These are phyloP conservation scores for Rhipidura dahli DNA, from an alignment of 2,113 vertebrate species.

Conservation along the genomic window DNA sequence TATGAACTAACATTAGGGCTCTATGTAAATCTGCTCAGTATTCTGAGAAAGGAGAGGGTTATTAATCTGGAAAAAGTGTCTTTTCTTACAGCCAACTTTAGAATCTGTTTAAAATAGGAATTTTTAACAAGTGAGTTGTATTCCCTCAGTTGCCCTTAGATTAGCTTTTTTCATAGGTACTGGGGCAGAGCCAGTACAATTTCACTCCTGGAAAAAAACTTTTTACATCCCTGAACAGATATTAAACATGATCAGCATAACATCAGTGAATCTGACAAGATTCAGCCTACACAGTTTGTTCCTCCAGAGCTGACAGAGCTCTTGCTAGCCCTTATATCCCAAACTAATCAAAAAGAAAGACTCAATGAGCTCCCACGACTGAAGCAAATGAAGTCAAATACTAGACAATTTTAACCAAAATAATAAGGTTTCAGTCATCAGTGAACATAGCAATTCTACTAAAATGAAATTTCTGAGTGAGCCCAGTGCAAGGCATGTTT, in stretches of 20 bases:
- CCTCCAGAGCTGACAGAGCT: not conserved
- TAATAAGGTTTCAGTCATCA: conserved; percentile 19
- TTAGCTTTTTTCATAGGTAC: conserved; percentile 16
- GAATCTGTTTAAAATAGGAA: conserved; percentile 21
- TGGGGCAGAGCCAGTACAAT: not conserved
- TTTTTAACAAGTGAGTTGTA: conserved; percentile 42
- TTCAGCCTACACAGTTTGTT: conserved; percentile 39
- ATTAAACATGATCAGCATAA: conserved; percentile 54
- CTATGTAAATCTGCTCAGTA: conserved; percentile 16
- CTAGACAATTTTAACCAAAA: not conserved
- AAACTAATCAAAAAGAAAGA: conserved; percentile 28
- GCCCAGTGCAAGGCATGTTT: not conserved
- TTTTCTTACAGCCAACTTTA: not conserved
- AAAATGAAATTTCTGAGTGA: not conserved
- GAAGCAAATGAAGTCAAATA: conserved; percentile 7
- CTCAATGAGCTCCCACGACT: not conserved
- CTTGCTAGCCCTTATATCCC: conserved; percentile 13
- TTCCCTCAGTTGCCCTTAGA: conserved; percentile 34
- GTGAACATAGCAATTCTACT: not conserved
- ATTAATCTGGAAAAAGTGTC: conserved; percentile 38
- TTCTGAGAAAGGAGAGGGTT: conserved; percentile 14
- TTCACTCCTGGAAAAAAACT: conserved; percentile 26
- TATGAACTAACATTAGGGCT: conserved; percentile 35
- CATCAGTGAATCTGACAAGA: conserved; percentile 30
- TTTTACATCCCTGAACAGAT: conserved; percentile 44